These are phyloP conservation scores for Macrotrachela quadricornifera DNA, from an alignment of 1,140 invertebrate genomes.

Conservation along the genomic window DNA sequence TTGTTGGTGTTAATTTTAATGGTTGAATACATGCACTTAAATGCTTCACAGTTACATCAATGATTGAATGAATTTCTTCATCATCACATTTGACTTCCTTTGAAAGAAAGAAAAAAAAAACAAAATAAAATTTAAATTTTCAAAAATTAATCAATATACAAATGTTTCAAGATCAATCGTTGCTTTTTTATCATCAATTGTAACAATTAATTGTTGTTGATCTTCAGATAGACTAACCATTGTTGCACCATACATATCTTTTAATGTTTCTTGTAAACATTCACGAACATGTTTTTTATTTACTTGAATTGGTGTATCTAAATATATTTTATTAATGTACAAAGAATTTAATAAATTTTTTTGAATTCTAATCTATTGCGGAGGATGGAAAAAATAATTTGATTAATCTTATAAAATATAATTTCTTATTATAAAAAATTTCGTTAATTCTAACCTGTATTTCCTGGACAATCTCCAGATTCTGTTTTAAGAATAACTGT, in stretches of 20 bases:
- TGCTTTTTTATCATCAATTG: background rate
- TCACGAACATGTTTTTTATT: background rate
- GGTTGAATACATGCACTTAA: too few relatives aligned
- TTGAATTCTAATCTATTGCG: too few relatives aligned
- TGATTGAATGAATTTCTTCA: too few relatives aligned
- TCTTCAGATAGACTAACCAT: background rate
- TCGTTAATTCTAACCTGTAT: background rate
- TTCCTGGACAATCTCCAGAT: slow-evolving; percentile 9
- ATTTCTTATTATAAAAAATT: too few relatives aligned
- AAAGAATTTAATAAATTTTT: background rate
- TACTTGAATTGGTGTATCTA: background rate
- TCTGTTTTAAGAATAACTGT: slow-evolving; percentile 37
- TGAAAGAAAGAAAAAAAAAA: too few relatives aligned
- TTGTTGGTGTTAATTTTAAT: too few relatives aligned
- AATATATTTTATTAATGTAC: background rate
- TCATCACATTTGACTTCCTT: too few relatives aligned
- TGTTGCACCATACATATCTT: background rate
- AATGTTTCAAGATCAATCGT: background rate
- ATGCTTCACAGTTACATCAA: too few relatives aligned
- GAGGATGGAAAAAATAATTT: too few relatives aligned
- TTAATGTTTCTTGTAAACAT: background rate
- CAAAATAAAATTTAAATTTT: too few relatives aligned
- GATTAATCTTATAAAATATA: too few relatives aligned
- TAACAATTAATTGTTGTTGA: background rate
- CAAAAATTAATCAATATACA: too few relatives aligned